phyloP scores from a whole-genome alignment of 2,797 vertebrate genomes.

The Gymnodraco acuticeps region DNA sequence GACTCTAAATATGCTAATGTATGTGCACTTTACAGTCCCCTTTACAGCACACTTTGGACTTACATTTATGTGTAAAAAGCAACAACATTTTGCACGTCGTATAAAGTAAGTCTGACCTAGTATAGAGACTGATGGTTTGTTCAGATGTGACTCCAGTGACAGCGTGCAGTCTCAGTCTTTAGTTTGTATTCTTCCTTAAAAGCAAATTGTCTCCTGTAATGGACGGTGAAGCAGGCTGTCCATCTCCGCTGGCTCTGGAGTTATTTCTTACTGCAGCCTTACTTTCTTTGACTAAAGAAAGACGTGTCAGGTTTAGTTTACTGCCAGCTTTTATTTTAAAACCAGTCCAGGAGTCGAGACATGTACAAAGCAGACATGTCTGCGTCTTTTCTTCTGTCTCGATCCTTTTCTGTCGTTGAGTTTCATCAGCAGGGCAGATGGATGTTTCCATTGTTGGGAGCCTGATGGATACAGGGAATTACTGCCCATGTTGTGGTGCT shows the following conservation, averaged over 20 bases:
- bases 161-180: background rate
- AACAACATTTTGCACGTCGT: too few species aligned
- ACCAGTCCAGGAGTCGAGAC: conserved; percentile 33
- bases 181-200: conserved; percentile 12
- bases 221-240: conserved; percentile 33
- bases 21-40: too few species aligned
- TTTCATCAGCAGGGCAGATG: conserved; percentile 45
- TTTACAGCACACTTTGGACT: too few species aligned
- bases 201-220: conserved; percentile 28
- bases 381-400: conserved; percentile 11
- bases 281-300: background rate
- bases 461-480: conserved; percentile 24
- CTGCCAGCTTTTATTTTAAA: conserved; percentile 45
- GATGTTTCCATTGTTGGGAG: conserved; percentile 22
- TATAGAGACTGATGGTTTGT: background rate
- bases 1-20: too few species aligned
- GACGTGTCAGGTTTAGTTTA: conserved; percentile 3
- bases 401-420: conserved; percentile 1
- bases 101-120: too few species aligned
- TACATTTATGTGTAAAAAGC: too few species aligned
- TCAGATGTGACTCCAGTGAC: conserved; percentile 10
- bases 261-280: conserved; percentile 20
- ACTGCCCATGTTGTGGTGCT: conserved; percentile 25
- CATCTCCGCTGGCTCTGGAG: conserved; percentile 42
- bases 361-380: conserved; percentile 22